Evolutionary conservation across 2,113 vertebrate genomes (phyloP).

Genomic region (Cnemophilus loriae): DNA sequence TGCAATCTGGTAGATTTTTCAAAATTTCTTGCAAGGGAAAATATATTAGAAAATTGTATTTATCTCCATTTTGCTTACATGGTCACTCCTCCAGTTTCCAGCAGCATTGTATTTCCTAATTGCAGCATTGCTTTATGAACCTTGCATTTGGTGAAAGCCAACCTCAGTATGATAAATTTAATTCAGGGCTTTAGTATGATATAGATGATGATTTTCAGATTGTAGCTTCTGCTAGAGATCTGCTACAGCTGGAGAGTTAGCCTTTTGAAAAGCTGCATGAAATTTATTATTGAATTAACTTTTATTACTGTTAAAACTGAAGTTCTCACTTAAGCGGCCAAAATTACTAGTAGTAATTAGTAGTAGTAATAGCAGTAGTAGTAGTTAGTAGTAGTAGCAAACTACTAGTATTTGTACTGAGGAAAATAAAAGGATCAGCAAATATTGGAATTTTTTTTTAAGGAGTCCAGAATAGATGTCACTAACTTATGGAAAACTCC

Average conservation of each 20-base stretch:
- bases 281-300: background rate
- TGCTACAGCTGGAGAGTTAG: background rate
- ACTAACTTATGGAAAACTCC: background rate
- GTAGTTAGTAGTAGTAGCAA: too few relatives aligned
- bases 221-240: background rate
- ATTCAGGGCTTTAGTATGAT: background rate
- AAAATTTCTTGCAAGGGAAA: background rate
- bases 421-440: background rate
- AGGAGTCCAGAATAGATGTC: background rate
- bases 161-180: background rate
- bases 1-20: background rate
- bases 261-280: background rate
- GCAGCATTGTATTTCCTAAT: background rate
- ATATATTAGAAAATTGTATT: background rate
- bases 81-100: background rate
- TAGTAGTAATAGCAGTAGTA: too few relatives aligned
- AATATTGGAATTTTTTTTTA: background rate
- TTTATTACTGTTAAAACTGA: background rate
- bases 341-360: background rate
- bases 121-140: background rate
- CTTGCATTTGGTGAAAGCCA: background rate
- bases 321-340: background rate
- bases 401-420: background rate
- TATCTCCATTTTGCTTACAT: background rate
- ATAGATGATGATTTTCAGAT: background rate